These are phyloP conservation scores for Macrotis lagotis DNA, from an alignment of 2,113 vertebrate genomes.

Conservation along the genomic window DNA sequence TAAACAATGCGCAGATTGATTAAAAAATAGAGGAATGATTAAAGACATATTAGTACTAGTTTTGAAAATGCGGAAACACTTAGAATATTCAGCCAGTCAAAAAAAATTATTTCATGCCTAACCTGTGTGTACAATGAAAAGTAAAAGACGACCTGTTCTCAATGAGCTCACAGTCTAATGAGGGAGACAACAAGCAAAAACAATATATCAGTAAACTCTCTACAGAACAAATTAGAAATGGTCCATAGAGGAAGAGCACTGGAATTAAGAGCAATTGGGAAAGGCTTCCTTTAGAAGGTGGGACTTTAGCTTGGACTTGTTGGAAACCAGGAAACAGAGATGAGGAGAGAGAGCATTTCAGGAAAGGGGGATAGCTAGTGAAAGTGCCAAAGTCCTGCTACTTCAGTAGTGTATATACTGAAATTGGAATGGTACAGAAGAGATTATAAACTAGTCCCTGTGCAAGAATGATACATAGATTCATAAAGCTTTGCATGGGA, in stretches of 20 bases:
- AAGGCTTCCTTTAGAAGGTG: not conserved
- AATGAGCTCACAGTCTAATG: not conserved
- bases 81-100: not conserved
- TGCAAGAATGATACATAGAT: not conserved
- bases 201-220: not conserved
- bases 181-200: not conserved
- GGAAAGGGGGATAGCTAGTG: not conserved
- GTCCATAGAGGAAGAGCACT: not conserved
- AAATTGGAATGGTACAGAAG: not conserved
- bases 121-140: not conserved
- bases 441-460: not conserved
- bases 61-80: slow-evolving; percentile 19
- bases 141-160: not conserved
- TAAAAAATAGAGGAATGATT: slow-evolving; percentile 13
- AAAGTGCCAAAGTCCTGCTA: not conserved
- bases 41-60: not conserved
- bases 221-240: not conserved
- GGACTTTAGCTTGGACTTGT: not conserved
- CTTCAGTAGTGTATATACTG: not conserved
- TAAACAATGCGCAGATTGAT: not conserved
- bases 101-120: not conserved
- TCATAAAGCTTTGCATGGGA: not conserved
- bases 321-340: not conserved
- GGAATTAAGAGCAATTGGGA: not conserved
- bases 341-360: not conserved